Base-by-base conservation (phyloP, 2,888 invertebrate species). In the Neoaliturus tenellus region DNA sequence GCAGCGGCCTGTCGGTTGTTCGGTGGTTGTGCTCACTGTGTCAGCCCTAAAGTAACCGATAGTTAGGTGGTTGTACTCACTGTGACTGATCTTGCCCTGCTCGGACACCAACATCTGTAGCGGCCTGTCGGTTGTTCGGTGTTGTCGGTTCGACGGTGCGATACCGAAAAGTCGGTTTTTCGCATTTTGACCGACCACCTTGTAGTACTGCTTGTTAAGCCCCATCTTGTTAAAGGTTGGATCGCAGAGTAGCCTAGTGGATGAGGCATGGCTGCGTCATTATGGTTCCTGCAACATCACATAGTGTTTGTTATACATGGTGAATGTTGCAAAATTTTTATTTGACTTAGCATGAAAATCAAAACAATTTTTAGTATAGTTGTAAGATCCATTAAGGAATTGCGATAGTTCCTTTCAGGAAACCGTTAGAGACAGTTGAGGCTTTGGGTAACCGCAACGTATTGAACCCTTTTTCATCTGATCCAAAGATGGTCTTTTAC, bases 71-170 rank as follows among this genome's bases (percentile, higher is more conserved):
- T 25, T 51, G 78, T 55, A 94, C 96, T 95, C 90, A 97, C 97
- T 94, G 90, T 94, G 94, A 89, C 94, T 95, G 85, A 96, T 92
- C 89, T 94, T 94, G 86, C 94, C 94, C 88, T 95, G 94, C 89
- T 95, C 94, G 17, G 96, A 96, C 89, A 97, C 95, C 86, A 97
- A 93, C 94, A 96, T 95, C 87, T 95, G 96, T 71, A 96, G 90
- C 0, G 96, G 95, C 20, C 86, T 85, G 80, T 87, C 82, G 31
- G 67, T 3, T 41, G 82, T 28, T 69, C 58, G 80, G 1, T 35
- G 31, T 25, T 55, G 71, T 10, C 62, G 33, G 10, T 23, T 58
- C 90, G 90, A 25, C 31, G 93, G 93, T 33, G 92, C 91, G 62
- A 94, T 91, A 0, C 95, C 95, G 87, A 96, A 94, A 69, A 96